These are phyloP conservation scores for Catocala fraxini DNA, from an alignment of 2,888 invertebrate genomes.

Conservation along the genomic window DNA sequence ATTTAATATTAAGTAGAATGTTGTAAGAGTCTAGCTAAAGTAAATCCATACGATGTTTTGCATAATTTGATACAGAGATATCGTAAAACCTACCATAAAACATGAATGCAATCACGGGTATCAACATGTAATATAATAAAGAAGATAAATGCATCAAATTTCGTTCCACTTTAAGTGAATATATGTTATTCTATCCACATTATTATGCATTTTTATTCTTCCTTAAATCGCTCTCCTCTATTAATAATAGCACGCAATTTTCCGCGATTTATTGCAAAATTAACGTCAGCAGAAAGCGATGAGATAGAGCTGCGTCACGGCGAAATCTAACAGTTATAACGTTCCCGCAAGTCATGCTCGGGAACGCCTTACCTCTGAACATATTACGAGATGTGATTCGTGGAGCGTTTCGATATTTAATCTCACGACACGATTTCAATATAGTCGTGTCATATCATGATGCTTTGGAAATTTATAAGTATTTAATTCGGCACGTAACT, in stretches of 20 bases:
- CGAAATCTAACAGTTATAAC: constrained; percentile 15
- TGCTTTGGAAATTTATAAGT: too few species aligned
- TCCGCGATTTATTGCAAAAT: constrained; percentile 28
- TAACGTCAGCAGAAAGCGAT: constrained; percentile 18
- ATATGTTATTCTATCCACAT: not conserved
- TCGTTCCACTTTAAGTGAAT: not conserved
- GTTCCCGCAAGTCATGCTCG: constrained; percentile 36
- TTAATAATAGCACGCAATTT: constrained; percentile 20
- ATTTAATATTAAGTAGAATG: too few species aligned
- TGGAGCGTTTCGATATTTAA: constrained; percentile 1
- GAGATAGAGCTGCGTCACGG: constrained; percentile 31
- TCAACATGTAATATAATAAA: too few species aligned
- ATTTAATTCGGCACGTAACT: too few species aligned
- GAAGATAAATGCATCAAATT: too few species aligned
- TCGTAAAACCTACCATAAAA: too few species aligned
- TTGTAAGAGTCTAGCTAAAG: too few species aligned
- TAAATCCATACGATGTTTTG: too few species aligned
- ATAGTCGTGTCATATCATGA: not conserved
- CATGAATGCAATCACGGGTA: too few species aligned
- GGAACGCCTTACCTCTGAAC: constrained; percentile 38
- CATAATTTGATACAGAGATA: too few species aligned
- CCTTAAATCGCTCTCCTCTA: constrained; percentile 5
- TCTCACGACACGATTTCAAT: constrained; percentile 1
- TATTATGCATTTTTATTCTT: constrained; percentile 4
- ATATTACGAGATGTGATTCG: constrained; percentile 26